These are phyloP conservation scores for Chloroclysta siterata DNA, from an alignment of 2,888 invertebrate genomes.

Conservation along the genomic window DNA sequence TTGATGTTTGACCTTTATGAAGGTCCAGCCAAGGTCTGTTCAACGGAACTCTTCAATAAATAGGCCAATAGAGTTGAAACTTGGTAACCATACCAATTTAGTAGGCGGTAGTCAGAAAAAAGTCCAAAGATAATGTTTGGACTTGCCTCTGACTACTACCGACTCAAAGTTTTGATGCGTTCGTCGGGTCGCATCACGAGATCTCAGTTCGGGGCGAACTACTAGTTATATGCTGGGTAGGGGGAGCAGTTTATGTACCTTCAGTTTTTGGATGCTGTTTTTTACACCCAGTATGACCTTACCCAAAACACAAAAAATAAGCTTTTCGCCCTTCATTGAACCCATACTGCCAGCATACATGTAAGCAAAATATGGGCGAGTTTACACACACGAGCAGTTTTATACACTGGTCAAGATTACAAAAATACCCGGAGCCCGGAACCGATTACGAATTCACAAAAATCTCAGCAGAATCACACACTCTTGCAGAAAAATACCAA, in stretches of 20 bases:
- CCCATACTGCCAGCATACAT: conserved; percentile 9
- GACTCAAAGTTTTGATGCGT: no score
- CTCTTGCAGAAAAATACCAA: conserved; percentile 54
- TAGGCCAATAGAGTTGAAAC: no score
- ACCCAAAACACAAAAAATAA: conserved; percentile 7
- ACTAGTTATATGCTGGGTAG: no score
- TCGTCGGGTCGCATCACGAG: no score
- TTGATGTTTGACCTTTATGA: no score
- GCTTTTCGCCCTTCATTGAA: conserved; percentile 11
- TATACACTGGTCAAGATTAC: conserved; percentile 38
- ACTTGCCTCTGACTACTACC: no score
- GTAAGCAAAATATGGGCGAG: conserved; percentile 18
- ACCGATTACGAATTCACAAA: conserved; percentile 37
- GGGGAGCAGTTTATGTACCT: not conserved
- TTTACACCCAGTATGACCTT: conserved; percentile 1
- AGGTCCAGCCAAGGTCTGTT: no score
- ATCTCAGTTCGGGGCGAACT: no score
- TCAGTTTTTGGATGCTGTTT: not conserved
- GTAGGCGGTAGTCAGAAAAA: no score
- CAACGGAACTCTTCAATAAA: no score
- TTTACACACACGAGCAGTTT: conserved; percentile 33
- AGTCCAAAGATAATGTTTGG: no score
- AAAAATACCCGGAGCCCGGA: conserved; percentile 35
- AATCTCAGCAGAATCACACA: conserved; percentile 44
- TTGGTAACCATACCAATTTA: no score